These are phyloP conservation scores for Lates japonicus DNA, from an alignment of 2,797 vertebrate species.

Conservation along the genomic window DNA sequence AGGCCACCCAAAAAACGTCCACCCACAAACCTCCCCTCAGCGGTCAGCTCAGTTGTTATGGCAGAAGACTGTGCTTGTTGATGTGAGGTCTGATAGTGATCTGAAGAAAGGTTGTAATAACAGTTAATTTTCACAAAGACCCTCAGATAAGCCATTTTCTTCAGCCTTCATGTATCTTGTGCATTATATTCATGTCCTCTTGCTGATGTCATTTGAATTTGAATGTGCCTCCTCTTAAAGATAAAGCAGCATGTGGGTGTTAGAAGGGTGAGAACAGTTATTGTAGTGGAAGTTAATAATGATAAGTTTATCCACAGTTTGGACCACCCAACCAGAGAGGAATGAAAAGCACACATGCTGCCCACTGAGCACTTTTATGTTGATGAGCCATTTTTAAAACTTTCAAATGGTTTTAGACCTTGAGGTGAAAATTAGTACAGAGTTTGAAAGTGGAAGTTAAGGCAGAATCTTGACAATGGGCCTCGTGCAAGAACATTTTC, in stretches of 20 bases:
- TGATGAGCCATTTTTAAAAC: not conserved
- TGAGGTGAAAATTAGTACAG: not conserved
- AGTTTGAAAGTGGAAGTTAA: not conserved
- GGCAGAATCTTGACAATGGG: not conserved
- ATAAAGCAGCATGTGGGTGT: not conserved
- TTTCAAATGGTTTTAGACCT: not conserved
- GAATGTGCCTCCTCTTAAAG: not conserved
- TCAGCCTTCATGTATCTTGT: not conserved
- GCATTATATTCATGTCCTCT: not conserved
- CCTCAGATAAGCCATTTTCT: not conserved
- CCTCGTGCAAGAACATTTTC: not conserved
- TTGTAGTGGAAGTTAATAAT: conserved; percentile 15
- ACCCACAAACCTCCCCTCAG: not conserved
- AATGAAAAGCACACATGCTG: conserved; percentile 2
- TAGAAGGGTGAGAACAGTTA: conserved; percentile 1
- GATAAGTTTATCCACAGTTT: conserved; percentile 13
- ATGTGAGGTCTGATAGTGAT: conserved; percentile 45
- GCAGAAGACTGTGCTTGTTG: conserved; percentile 31
- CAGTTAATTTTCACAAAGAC: conserved; percentile 3
- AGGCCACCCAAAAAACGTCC: conserved; percentile 48
- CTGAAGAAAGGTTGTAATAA: conserved; percentile 25
- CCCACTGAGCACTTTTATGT: not conserved
- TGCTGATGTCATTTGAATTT: not conserved
- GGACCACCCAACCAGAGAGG: conserved; percentile 38
- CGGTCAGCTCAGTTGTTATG: conserved; percentile 28